These are phyloP conservation scores for Oophaga sylvatica DNA, from an alignment of 2,797 vertebrate species.

Conservation along the genomic window DNA sequence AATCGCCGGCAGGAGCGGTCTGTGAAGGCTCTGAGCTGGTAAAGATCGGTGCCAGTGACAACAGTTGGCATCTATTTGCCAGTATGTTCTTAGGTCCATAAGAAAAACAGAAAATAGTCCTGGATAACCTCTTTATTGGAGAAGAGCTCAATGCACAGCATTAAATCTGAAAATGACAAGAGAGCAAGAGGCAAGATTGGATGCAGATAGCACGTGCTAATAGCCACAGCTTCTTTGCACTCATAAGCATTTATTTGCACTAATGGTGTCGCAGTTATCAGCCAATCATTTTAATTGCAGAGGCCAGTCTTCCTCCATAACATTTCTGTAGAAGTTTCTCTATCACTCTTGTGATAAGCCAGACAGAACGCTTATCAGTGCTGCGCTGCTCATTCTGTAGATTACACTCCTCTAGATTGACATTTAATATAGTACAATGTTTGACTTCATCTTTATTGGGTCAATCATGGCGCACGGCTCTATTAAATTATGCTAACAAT, in stretches of 20 bases:
- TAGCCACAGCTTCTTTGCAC: neutral
- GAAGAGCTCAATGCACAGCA: neutral
- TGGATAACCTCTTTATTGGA: neutral
- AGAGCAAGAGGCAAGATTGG: neutral
- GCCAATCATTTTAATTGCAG: slow-evolving; percentile 28
- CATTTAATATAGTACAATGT: slow-evolving; percentile 56
- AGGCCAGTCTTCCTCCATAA: slow-evolving; percentile 22
- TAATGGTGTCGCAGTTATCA: slow-evolving; percentile 1
- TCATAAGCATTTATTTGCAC: neutral
- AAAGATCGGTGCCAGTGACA: no score
- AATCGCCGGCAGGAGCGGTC: no score
- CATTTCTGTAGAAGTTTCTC: slow-evolving; percentile 36
- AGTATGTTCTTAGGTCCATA: no score
- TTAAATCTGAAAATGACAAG: neutral
- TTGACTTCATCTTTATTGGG: slow-evolving; percentile 56
- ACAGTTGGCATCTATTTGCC: no score
- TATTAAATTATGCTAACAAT: slow-evolving; percentile 60
- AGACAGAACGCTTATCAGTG: slow-evolving; percentile 37
- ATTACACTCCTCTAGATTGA: slow-evolving; percentile 48
- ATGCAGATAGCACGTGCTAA: neutral
- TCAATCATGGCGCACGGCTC: slow-evolving; percentile 43
- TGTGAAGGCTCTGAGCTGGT: no score
- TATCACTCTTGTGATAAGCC: slow-evolving; percentile 35
- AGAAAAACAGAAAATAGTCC: no score
- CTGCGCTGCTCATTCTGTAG: slow-evolving; percentile 36